A percentile compares a stretch with the other conserved stretches of the same genome.
These are phyloP conservation scores for Lasaia peninsularis DNA, from an alignment of 1,140 invertebrate genomes.

Conservation along the genomic window DNA sequence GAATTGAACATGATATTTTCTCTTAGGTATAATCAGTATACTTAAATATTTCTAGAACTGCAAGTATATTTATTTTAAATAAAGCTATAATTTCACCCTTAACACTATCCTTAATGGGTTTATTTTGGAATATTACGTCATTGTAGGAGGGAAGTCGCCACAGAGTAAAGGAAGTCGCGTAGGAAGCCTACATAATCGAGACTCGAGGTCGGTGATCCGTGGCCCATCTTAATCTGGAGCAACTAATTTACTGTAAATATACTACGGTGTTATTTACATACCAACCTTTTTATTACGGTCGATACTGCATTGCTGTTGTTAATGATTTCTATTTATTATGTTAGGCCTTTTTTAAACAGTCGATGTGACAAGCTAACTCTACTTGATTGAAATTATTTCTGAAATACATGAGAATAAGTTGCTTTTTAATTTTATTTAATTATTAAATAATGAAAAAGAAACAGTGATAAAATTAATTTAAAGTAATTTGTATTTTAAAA, in stretches of 20 bases:
- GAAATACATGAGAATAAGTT: too few species aligned
- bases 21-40: neutral
- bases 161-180: slow-evolving; percentile 17
- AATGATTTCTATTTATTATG: too few species aligned
- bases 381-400: too few species aligned
- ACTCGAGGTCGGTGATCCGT: slow-evolving; percentile 34
- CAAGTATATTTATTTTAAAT: slow-evolving; percentile 21
- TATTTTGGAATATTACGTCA: slow-evolving; percentile 76
- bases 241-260: neutral
- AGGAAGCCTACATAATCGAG: slow-evolving; percentile 4
- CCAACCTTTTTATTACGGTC: too few species aligned
- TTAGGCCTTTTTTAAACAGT: too few species aligned
- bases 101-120: slow-evolving; percentile 66
- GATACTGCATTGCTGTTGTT: slow-evolving; percentile 11
- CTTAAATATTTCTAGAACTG: neutral
- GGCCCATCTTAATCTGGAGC: slow-evolving; percentile 36
- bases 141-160: slow-evolving; percentile 47
- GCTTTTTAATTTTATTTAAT: too few species aligned
- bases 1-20: too few species aligned
- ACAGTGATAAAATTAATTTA: too few species aligned
- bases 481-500: too few species aligned
- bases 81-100: slow-evolving; percentile 39
- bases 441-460: too few species aligned
- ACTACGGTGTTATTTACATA: neutral
- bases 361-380: too few species aligned